Evolutionary conservation across 2,888 invertebrate species (phyloP).

Genomic region (Chesias legatella): DNA sequence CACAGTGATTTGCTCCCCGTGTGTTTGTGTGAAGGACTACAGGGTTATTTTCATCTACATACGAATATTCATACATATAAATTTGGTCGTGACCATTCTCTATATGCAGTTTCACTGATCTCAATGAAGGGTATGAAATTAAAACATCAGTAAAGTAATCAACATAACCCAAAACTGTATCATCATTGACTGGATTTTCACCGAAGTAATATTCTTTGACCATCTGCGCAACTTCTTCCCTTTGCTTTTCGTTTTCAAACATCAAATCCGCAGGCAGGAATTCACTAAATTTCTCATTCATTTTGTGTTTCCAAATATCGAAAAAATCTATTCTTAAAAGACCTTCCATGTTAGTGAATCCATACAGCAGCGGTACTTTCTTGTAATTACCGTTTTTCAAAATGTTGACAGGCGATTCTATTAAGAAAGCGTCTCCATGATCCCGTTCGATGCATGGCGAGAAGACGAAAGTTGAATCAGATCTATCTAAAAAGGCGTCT

Average conservation of each 20-base stretch:
- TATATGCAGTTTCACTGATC: constrained; percentile 32
- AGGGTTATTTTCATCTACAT: constrained; percentile 29
- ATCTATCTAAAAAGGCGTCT: constrained; percentile 7
- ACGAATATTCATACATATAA: constrained; percentile 43
- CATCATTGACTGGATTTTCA: constrained; percentile 28
- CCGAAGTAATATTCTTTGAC: constrained; percentile 46
- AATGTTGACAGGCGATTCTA: constrained; percentile 41
- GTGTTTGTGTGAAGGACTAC: constrained; percentile 19
- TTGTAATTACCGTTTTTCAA: constrained; percentile 35
- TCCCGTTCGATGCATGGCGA: constrained; percentile 35
- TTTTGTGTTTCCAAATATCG: constrained; percentile 37
- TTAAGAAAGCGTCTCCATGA: constrained; percentile 36
- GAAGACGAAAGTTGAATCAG: constrained; percentile 26
- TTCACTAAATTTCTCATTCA: constrained; percentile 53
- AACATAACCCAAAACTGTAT: constrained; percentile 35
- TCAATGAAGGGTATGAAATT: constrained; percentile 32
- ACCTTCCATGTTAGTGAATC: constrained; percentile 54
- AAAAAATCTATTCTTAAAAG: constrained; percentile 35
- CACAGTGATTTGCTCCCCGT: constrained; percentile 22
- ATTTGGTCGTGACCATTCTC: constrained; percentile 36
- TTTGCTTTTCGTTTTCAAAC: constrained; percentile 36
- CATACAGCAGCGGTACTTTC: constrained; percentile 46
- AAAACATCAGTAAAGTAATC: constrained; percentile 43
- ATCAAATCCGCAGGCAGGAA: constrained; percentile 49
- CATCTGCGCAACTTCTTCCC: constrained; percentile 32